Evolutionary conservation across 2,797 vertebrate species (phyloP), one percentile per base, ranked within the genome.

Genomic region (Enteromius trimaculatus): DNA sequence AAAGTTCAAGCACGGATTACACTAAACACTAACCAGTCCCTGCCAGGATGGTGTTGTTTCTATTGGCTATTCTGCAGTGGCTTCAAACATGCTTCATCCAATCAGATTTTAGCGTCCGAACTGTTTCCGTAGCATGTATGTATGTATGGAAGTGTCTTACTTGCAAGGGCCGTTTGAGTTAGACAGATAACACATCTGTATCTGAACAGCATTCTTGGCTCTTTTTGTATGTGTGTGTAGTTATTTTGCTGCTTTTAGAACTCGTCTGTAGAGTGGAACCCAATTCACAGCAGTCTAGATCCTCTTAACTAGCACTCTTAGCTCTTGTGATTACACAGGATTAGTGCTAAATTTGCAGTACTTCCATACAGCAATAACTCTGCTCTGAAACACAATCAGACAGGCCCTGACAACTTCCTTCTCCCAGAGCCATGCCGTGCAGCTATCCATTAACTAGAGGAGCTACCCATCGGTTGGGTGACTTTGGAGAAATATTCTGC

Each of bases 291-390:
- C 74, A 82, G 86, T 75, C 65, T 82, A 88, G 85, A 93, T 93
- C 93, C 93, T 93, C 92, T 94, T 93, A 94, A 84, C 81, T 75
- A 79, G 83, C 91, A 81, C 64, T 77, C 85, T 86, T 76, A 86
- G 79, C 70, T 82, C 71, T 72, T 77, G 86, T 90, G 92, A 93
- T 94, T 94, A 93, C 79, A 62, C 83, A 85, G 92, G 93, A 94
- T 93, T 93, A 91, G 89, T 81, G 90, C 92, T 92, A 92, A 93
- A 92, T 89, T 89, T 84, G 84, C 84, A 83, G 81, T 65, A 51
- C 85, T 87, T 85, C 64, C 85, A 77, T 80, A 68, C 83, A 83
- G 58, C 90, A 86, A 66, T 82, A 85, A 88, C 72, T 21, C 79
- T 66, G 84, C 39, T 66, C 62, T 76, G 77, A 79, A 34, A 78